Conservation (phyloP, 2,888 invertebrate species). For the Spatulosminthurus flaviceps region DNA sequence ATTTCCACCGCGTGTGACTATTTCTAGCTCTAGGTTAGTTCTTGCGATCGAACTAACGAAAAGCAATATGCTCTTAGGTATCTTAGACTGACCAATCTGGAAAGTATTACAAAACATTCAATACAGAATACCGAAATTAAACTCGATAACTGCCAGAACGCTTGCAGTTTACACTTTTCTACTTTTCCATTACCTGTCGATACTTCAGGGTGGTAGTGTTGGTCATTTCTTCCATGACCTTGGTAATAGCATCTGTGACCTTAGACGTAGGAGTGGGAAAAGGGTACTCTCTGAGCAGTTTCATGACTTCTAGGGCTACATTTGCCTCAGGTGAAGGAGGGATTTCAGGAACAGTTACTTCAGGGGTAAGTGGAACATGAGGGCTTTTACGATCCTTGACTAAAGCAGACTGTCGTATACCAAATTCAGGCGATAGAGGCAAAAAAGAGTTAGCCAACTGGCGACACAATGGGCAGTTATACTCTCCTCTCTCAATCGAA, state of each 20-base stretch:
- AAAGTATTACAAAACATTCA: too few relatives aligned
- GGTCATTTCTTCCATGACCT: conserved; percentile 94
- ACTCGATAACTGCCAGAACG: too few relatives aligned
- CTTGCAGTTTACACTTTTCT: too few relatives aligned
- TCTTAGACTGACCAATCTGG: conserved; percentile 70
- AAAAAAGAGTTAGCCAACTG: conserved; percentile 90
- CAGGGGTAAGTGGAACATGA: conserved; percentile 59
- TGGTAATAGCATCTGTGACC: conserved; percentile 86
- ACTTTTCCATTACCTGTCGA: conserved; percentile 70
- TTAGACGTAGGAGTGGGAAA: conserved; percentile 65
- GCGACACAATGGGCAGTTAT: conserved; percentile 93
- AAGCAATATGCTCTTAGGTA: conserved; percentile 80
- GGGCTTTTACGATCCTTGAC: conserved; percentile 59
- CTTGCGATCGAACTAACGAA: conserved; percentile 90
- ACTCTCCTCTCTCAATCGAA: conserved; percentile 83
- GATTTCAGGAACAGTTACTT: conserved; percentile 61
- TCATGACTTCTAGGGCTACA: conserved; percentile 62
- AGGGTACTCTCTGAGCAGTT: conserved; percentile 60
- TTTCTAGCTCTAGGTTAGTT: conserved; percentile 91
- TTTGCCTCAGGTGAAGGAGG: conserved; percentile 62
- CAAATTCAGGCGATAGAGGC: conserved; percentile 68
- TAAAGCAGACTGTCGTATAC: conserved; percentile 61
- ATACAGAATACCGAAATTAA: too few relatives aligned
- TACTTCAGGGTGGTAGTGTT: conserved; percentile 84
- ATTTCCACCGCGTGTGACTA: conserved; percentile 88